Evolutionary conservation across 1,140 invertebrate species (phyloP).

Genomic region (Drosophila oshimai): DNA sequence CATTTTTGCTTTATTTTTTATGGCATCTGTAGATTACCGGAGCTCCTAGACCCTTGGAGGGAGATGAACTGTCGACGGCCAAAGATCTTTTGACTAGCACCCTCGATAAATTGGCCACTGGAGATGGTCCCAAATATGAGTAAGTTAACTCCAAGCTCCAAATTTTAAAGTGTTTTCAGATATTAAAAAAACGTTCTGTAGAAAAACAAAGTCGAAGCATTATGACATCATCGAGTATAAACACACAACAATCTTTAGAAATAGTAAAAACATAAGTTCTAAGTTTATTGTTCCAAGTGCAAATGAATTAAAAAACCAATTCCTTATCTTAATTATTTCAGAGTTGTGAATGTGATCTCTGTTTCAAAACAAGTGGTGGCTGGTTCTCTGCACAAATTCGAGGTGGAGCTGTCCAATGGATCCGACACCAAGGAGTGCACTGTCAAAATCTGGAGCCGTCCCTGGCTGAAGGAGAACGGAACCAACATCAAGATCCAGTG

Average conservation of each 20-base stretch:
- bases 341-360: constrained; percentile 49
- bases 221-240: no score
- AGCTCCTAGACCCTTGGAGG: constrained; percentile 4
- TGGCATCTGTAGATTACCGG: neutral
- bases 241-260: no score
- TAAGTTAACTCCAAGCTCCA: no score
- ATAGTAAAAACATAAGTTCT: no score
- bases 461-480: constrained; percentile 49
- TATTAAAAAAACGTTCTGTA: no score
- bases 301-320: no score
- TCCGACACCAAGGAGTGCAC: constrained; percentile 33
- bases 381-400: constrained; percentile 39
- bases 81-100: neutral
- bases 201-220: no score
- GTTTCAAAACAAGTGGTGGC: constrained; percentile 58
- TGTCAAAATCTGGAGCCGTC: constrained; percentile 49
- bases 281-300: no score
- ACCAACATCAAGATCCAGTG: constrained; percentile 20
- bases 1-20: neutral
- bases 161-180: neutral
- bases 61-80: neutral
- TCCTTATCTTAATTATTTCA: no score
- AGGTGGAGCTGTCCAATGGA: constrained; percentile 51
- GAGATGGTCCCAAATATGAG: constrained; percentile 36
- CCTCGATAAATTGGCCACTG: constrained; percentile 21